Percentiles rank a stretch among this genome's conserved stretches.
phyloP scores from a whole-genome alignment of 2,888 invertebrate genomes.

The Frankliniella fusca region DNA sequence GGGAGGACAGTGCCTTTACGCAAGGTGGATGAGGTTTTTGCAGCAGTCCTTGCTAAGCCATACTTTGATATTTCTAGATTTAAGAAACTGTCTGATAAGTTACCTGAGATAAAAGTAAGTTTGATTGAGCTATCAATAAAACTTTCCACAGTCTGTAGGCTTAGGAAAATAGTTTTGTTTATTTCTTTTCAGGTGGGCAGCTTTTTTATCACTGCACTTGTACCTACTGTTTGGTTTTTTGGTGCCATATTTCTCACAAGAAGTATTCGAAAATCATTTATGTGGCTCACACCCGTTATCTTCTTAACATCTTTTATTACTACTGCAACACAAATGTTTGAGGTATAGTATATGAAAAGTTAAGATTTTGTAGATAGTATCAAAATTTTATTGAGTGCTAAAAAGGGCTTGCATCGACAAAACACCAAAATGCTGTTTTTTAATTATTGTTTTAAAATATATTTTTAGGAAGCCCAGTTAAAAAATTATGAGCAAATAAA shows the following conservation, averaged over 20 bases:
- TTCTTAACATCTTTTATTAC: background rate
- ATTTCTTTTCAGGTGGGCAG: background rate
- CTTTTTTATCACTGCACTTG: background rate
- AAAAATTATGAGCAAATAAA: background rate
- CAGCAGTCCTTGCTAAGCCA: background rate
- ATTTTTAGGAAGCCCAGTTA: background rate
- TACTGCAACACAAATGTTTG: background rate
- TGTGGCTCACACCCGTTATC: background rate
- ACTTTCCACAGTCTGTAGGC: background rate
- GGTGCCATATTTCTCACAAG: background rate
- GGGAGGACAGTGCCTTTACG: background rate
- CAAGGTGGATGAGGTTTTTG: background rate
- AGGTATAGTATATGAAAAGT: background rate
- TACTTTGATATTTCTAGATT: background rate
- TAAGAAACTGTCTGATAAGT: background rate
- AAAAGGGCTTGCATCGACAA: no score
- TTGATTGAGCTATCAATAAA: background rate
- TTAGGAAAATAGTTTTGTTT: background rate
- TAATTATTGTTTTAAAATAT: no score
- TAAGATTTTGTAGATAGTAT: background rate
- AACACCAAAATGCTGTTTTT: no score
- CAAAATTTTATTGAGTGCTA: background rate
- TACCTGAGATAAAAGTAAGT: background rate
- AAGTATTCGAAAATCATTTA: background rate
- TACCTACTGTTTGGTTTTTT: background rate